Conservation (phyloP, 1,140 invertebrate species). For the Meloidogyne chitwoodi region DNA sequence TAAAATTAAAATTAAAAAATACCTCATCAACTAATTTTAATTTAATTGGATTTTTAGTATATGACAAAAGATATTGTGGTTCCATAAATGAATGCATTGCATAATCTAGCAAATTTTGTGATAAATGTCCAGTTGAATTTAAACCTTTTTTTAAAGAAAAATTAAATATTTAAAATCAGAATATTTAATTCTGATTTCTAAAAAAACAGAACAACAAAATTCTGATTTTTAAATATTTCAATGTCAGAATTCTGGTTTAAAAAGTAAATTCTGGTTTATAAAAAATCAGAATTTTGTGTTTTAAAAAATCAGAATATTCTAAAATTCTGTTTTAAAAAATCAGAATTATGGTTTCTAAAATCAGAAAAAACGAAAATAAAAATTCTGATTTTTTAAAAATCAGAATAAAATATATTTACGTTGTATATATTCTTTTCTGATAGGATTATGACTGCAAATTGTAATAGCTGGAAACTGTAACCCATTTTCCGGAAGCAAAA, state of each 20-base stretch:
- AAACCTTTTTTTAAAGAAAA: constrained; percentile 23
- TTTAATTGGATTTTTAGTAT: constrained; percentile 1
- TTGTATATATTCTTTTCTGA: constrained; percentile 40
- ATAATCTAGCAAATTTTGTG: constrained; percentile 44
- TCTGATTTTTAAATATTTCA: too few relatives aligned
- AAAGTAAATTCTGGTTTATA: background rate
- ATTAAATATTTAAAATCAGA: constrained; percentile 10
- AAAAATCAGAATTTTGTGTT: background rate
- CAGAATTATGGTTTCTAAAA: background rate
- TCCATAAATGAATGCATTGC: constrained; percentile 35
- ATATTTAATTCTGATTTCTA: background rate
- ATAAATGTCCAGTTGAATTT: constrained; percentile 39
- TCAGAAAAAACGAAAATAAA: background rate
- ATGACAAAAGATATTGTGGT: constrained; percentile 22
- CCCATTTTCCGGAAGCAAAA: constrained; percentile 48
- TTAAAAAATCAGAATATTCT: too few relatives aligned
- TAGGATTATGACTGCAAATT: constrained; percentile 52
- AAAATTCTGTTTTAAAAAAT: background rate
- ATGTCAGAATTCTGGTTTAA: too few relatives aligned
- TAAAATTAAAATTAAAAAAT: background rate
- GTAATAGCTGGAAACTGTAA: constrained; percentile 50
- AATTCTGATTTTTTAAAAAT: background rate
- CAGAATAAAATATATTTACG: constrained; percentile 23
- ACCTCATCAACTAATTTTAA: constrained; percentile 24
- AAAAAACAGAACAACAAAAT: too few relatives aligned